phyloP scores from a whole-genome alignment of 2,113 vertebrate genomes.

The Tricholaema leucomelas region DNA sequence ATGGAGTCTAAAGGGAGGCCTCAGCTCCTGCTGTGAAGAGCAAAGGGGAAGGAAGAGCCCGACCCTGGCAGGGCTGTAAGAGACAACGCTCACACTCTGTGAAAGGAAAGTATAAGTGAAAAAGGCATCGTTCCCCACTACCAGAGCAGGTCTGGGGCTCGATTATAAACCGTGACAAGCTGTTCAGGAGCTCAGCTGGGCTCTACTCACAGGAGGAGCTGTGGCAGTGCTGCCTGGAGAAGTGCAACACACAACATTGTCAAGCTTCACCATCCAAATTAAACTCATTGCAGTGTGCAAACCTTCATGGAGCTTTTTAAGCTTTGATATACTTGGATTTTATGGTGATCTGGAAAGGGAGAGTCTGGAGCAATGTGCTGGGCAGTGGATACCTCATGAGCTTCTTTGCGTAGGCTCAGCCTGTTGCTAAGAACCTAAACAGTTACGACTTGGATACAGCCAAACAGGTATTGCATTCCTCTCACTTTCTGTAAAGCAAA shows the following conservation, averaged over 20 bases:
- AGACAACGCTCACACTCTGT: neutral
- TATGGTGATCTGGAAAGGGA: neutral
- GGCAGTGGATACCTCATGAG: neutral
- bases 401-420: neutral
- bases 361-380: rapidly evolving
- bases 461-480: slow-evolving; percentile 35
- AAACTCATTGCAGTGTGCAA: neutral
- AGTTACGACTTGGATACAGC: neutral
- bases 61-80: neutral
- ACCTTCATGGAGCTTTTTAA: neutral
- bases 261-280: neutral
- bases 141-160: neutral
- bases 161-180: neutral
- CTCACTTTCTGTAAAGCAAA: slow-evolving; percentile 24
- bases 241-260: neutral
- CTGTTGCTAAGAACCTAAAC: neutral
- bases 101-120: neutral
- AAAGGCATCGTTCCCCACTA: neutral
- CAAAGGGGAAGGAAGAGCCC: neutral
- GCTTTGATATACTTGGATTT: neutral
- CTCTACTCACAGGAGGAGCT: neutral
- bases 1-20: rapidly evolving
- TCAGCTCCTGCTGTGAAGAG: neutral
- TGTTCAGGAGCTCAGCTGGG: rapidly evolving
- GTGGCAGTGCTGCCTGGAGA: neutral